Base-by-base conservation (phyloP, 2,888 invertebrate genomes). In the Eristalis arbustorum region DNA sequence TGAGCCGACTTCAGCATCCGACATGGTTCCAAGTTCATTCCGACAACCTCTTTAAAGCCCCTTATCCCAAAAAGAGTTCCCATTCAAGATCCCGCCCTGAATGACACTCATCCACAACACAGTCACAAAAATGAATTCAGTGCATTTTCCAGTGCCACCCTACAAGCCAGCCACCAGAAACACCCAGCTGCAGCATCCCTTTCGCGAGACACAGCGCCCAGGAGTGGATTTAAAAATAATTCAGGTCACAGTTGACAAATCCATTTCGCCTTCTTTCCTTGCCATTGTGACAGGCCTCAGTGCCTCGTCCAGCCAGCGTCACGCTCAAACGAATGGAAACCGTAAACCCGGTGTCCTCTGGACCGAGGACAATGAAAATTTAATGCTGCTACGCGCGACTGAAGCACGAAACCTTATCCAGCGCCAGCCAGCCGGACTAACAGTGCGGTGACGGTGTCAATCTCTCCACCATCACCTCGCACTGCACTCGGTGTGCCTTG, bases 371-470 rank as follows among this genome's bases (percentile, higher is more conserved):
- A 62, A 80, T 80, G 63, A 67, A 73, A 68, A 68, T 68, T 80
- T 80, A 75, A 69, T 69, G 68, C 64, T 59, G 18, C 64, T 75
- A 74, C 42, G 22, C 63, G 64, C 80, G 64, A 69, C 64, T 75
- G 42, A 75, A 25, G 25, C 57, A 64, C 22, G 49, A 22, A 73
- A 67, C 49, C 34, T 28, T 59, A 11, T 40, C 61, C 40, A 5
- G 22, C 23, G 34, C 11, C 11, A 57, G 37, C 11, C 57, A 56
- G 14, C 37, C 25, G 13, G 37, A 66, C 59, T 25, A 59, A 59
- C 59, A 59, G 25, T 63, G 68, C 63, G 68, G 56, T 80, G 80
- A 80, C 31, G 74, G 23, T 42, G 62, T 73, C 67, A 73, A 34
- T 73, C 49, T 67, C 34, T 42, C 14, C n/a, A 4, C 14, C n/a